Percentiles rank a stretch among this genome's conserved stretches.
These are phyloP conservation scores for Campaea margaritaria DNA, from an alignment of 2,888 invertebrate species.

Conservation along the genomic window DNA sequence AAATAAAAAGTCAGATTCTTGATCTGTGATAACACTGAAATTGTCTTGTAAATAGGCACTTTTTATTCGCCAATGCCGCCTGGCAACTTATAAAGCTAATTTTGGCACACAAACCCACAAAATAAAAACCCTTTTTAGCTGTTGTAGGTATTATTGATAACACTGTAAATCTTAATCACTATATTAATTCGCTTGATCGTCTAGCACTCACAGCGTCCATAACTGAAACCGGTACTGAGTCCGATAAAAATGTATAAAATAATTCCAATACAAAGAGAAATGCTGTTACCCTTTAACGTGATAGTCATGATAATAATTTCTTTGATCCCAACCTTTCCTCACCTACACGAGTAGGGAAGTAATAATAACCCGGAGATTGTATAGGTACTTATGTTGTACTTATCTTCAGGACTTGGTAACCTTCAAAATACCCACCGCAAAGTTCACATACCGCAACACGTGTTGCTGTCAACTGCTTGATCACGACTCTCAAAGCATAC, in stretches of 20 bases:
- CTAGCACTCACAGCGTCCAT: no score
- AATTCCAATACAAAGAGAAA: no score
- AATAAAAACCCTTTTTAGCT: neutral
- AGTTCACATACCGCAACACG: conserved; percentile 28
- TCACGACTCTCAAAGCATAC: conserved; percentile 43
- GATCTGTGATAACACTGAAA: conserved; percentile 19
- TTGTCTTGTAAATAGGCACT: neutral
- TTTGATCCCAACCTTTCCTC: neutral
- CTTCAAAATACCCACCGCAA: conserved; percentile 17
- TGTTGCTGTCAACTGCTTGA: conserved; percentile 40
- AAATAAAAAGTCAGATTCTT: conserved; percentile 6
- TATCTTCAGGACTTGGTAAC: conserved; percentile 2
- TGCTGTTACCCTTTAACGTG: no score
- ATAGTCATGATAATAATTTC: no score
- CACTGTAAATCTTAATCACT: no score
- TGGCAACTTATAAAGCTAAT: no score
- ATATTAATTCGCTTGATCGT: no score
- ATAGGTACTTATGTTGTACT: neutral
- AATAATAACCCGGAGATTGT: neutral
- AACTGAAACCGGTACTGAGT: no score
- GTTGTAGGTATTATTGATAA: neutral
- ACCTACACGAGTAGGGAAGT: neutral
- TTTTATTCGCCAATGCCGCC: conserved; percentile 1
- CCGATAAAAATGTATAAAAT: no score
- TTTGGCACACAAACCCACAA: neutral